Percentiles rank a stretch among this genome's conserved stretches.
Evolutionary conservation across 2,113 vertebrate species (phyloP).

Genomic region (Macaca nemestrina): DNA sequence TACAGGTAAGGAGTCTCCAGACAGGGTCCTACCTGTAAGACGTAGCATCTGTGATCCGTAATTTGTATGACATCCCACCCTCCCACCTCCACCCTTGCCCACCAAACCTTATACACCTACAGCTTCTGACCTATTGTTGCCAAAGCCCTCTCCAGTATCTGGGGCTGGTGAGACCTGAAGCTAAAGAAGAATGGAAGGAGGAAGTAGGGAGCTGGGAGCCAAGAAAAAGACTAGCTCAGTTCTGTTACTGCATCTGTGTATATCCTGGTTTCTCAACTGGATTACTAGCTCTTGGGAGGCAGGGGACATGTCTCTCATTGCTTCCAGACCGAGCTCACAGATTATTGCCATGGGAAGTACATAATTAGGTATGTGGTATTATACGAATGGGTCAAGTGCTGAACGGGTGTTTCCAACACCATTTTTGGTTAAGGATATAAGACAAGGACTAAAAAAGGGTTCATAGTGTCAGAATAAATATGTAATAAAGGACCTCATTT

Average conservation of each 20-base stretch:
- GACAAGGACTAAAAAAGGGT: background rate
- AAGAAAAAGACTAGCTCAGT: background rate
- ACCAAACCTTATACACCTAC: background rate
- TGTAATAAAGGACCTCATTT: background rate
- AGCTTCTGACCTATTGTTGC: background rate
- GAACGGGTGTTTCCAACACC: background rate
- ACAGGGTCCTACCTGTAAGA: background rate
- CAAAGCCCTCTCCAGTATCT: background rate
- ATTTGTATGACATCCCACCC: accelerated
- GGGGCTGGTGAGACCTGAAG: background rate
- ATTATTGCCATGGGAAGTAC: background rate
- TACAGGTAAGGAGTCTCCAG: background rate
- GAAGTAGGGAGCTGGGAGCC: background rate
- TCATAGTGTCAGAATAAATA: background rate
- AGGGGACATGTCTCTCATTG: accelerated
- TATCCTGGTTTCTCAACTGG: background rate
- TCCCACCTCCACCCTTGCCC: background rate
- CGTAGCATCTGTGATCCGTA: background rate
- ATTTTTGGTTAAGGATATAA: background rate
- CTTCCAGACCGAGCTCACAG: background rate
- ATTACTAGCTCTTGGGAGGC: too few species aligned
- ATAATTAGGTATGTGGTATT: accelerated
- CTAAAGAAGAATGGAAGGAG: background rate
- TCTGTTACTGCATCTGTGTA: accelerated
- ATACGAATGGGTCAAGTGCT: background rate